phyloP scores from a whole-genome alignment of 1,140 invertebrate genomes.

The Drosophila kepulauana region DNA sequence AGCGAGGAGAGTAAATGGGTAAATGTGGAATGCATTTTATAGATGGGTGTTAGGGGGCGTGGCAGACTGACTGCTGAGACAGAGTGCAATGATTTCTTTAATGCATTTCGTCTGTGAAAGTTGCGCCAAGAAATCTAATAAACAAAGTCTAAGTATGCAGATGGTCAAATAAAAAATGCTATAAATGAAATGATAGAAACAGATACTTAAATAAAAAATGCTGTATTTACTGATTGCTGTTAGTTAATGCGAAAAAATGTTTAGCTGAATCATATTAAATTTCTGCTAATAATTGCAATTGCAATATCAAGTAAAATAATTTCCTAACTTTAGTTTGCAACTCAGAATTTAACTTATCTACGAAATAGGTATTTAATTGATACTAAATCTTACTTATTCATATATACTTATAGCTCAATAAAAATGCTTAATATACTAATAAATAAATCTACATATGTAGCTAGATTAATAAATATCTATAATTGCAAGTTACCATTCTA shows the following conservation, averaged over 20 bases:
- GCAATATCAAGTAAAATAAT: too few relatives aligned
- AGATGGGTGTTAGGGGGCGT: constrained; percentile 23
- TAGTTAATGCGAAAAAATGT: too few relatives aligned
- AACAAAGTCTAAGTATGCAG: neutral
- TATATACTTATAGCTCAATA: too few relatives aligned
- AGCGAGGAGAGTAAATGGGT: neutral
- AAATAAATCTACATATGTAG: neutral
- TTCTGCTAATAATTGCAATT: too few relatives aligned
- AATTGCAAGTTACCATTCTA: neutral
- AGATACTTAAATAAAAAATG: neutral
- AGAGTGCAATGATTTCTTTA: constrained; percentile 1
- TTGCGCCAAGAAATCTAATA: neutral
- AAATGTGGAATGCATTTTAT: constrained; percentile 5
- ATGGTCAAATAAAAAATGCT: neutral
- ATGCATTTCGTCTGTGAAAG: constrained; percentile 12
- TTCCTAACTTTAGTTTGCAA: too few relatives aligned
- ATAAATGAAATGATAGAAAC: neutral
- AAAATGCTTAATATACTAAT: too few relatives aligned
- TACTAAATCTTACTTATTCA: too few relatives aligned
- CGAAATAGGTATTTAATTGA: neutral
- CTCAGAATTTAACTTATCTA: too few relatives aligned
- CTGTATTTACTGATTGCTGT: too few relatives aligned
- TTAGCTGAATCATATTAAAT: too few relatives aligned
- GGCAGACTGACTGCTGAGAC: neutral
- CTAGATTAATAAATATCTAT: neutral